Evolutionary conservation across 2,797 vertebrate genomes (phyloP).

Genomic region (Phrynocephalus vlangalii): DNA sequence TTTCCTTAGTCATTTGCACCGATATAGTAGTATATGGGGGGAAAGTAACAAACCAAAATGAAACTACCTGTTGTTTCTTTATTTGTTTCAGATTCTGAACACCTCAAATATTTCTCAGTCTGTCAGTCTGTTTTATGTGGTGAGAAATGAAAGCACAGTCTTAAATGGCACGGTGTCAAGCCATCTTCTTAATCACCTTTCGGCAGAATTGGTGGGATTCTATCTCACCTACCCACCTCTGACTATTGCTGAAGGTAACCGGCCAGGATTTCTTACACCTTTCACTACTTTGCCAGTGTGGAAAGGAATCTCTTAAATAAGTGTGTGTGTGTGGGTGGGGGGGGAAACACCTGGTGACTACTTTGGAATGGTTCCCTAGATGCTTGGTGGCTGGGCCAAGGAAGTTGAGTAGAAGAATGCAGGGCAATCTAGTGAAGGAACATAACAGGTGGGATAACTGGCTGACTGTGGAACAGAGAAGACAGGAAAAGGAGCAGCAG

Average conservation of each 20-base stretch:
- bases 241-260: constrained; percentile 92
- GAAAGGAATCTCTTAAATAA: too few relatives aligned
- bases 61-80: constrained; percentile 29
- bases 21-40: not conserved
- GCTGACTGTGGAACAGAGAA: too few relatives aligned
- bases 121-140: constrained; percentile 92
- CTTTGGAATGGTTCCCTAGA: too few relatives aligned
- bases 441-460: too few relatives aligned
- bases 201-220: constrained; percentile 96
- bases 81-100: constrained; percentile 87
- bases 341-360: too few relatives aligned
- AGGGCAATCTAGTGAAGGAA: too few relatives aligned
- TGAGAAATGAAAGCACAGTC: constrained; percentile 87
- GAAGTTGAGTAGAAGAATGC: too few relatives aligned
- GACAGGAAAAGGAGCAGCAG: too few relatives aligned
- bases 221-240: constrained; percentile 97
- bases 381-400: too few relatives aligned
- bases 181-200: constrained; percentile 93
- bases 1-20: constrained; percentile 30
- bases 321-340: too few relatives aligned
- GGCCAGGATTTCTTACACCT: not conserved
- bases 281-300: not conserved
- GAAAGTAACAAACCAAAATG: constrained; percentile 15
- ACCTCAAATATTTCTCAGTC: constrained; percentile 86
- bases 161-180: constrained; percentile 93